Evolutionary conservation across 1,140 invertebrate genomes (phyloP), one percentile per base, ranked within the genome.

Genomic region (Zophobas morio): DNA sequence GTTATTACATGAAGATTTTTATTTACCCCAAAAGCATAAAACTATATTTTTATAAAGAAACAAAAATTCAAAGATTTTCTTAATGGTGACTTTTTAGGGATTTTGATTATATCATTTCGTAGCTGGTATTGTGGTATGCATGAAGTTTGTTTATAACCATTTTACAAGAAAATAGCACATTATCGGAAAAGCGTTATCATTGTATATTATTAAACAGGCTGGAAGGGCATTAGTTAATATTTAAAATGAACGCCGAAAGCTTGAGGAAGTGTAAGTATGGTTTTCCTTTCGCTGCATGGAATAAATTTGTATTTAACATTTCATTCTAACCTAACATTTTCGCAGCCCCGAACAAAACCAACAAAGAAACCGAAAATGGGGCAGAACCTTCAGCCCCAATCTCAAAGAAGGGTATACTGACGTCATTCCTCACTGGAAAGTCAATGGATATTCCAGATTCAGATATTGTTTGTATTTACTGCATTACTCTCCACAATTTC

Each of bases 371-470:
- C 66, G 89, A 91, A 82, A 88, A 89, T 83, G 90, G 90, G 32
- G 87, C 89, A 1, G 94, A 95, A 88, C 93, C 93, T 6, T 90
- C 91, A 63, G 93, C 92, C 1, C 94, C 94, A 0, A 90, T 94
- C 37, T 92, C 91, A 0, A 90, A 94, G 39, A 94, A 94, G 87
- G 94, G 94, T 2, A 90, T 94, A 39, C 88, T 96, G 1, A 94
- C 93, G 79, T 96, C 95, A 0, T 92, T 97, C 78, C 88, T 94
- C 80, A 95, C 91, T 76, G 93, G 94, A 20, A 94, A 95, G 85
- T 90, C 92, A 1, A 94, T 96, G 90, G 92, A 93, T 80, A 96
- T 97, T 86, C 94, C 94, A 4, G 95, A 96, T 85, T 90, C 91
- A 82, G 94, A 96, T 88, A 87, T 95, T 81, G 94, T 94, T 90